A percentile compares a stretch with the other conserved stretches of the same genome.
These are phyloP conservation scores for Netelia fuscicornis DNA, from an alignment of 2,888 invertebrate genomes.

Conservation along the genomic window DNA sequence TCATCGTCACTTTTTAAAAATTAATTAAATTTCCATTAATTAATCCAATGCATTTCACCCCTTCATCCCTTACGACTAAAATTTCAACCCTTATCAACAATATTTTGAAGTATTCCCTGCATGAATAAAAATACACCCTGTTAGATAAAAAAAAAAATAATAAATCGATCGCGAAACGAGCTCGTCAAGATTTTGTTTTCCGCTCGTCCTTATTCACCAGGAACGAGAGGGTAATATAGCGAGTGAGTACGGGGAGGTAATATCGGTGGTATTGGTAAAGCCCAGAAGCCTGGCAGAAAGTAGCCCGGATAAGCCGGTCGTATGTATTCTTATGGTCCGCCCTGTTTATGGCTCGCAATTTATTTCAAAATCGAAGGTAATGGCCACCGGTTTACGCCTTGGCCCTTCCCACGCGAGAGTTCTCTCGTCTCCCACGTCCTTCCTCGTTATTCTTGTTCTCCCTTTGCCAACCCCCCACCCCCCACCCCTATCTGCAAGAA, in stretches of 20 bases:
- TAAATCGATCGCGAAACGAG: conserved; percentile 58
- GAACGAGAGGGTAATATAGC: conserved; percentile 16
- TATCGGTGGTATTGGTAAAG: conserved; percentile 55
- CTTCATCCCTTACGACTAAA: background rate
- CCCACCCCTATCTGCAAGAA: conserved; percentile 28
- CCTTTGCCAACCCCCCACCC: conserved; percentile 30
- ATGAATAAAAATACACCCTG: conserved; percentile 13
- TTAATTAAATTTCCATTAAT: too few species aligned
- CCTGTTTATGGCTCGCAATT: conserved; percentile 84
- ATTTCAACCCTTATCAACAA: background rate
- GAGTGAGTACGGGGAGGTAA: conserved; percentile 38
- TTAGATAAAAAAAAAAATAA: background rate
- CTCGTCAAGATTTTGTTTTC: conserved; percentile 49
- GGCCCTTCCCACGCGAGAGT: conserved; percentile 68
- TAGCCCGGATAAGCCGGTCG: conserved; percentile 79
- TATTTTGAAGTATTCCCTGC: background rate
- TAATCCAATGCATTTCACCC: too few species aligned
- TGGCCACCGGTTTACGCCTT: conserved; percentile 82
- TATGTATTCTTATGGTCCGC: conserved; percentile 83
- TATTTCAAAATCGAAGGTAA: conserved; percentile 84
- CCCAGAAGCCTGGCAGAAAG: conserved; percentile 46
- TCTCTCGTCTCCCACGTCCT: conserved; percentile 38
- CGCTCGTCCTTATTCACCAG: conserved; percentile 10
- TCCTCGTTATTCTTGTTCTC: conserved; percentile 35
- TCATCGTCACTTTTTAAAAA: background rate